Evolutionary conservation across 23 tunicate genomes (phyloP).

Genomic region (Diplosoma virens): DNA sequence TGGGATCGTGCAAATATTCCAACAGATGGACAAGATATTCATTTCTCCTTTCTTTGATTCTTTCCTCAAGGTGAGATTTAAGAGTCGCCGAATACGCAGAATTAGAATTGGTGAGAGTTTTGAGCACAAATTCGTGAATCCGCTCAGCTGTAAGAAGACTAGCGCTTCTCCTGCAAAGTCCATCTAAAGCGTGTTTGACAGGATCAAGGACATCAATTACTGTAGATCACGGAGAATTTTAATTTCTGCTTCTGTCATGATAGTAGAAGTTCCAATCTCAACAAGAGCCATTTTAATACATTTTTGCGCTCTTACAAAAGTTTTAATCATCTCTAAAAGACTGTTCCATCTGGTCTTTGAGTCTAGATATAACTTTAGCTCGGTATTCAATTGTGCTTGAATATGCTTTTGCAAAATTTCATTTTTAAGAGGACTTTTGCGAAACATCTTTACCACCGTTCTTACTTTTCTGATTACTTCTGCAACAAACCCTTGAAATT

Average conservation of each 20-base stretch:
- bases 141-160: conserved; percentile 38
- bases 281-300: conserved; percentile 47
- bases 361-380: conserved; percentile 50
- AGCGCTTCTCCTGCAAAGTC: conserved; percentile 33
- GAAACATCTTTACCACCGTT: conserved; percentile 38
- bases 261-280: conserved; percentile 29
- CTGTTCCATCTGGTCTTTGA: conserved; percentile 59
- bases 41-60: conserved; percentile 40
- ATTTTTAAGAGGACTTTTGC: conserved; percentile 33
- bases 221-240: conserved; percentile 36
- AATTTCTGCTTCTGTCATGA: conserved; percentile 18
- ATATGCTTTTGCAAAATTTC: conserved; percentile 55
- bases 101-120: conserved; percentile 36
- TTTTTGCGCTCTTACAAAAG: conserved; percentile 35
- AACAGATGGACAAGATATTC: conserved; percentile 28
- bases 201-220: conserved; percentile 43
- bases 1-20: conserved; percentile 40
- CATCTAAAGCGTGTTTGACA: conserved; percentile 31
- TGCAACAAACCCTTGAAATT: conserved; percentile 50
- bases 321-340: conserved; percentile 46
- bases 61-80: conserved; percentile 26
- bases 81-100: conserved; percentile 32
- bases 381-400: conserved; percentile 40
- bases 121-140: conserved; percentile 32
- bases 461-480: conserved; percentile 50